These are phyloP conservation scores for Sylvicapra grimmia DNA, from an alignment of 2,113 vertebrate species.

Conservation along the genomic window DNA sequence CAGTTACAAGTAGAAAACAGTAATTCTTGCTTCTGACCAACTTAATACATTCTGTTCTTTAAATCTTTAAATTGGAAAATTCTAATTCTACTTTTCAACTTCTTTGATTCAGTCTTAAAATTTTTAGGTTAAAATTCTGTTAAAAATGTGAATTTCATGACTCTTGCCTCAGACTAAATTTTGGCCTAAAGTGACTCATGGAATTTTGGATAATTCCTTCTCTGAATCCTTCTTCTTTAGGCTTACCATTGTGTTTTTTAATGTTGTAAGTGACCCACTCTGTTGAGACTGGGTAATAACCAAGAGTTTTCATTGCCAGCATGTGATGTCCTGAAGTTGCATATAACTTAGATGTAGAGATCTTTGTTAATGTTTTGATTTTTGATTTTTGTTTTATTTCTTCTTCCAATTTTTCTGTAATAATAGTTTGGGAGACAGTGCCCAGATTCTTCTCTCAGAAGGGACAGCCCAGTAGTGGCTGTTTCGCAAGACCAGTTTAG, in stretches of 20 bases:
- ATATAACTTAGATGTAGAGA: background rate
- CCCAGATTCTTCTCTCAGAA: background rate
- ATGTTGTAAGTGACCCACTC: background rate
- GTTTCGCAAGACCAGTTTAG: background rate
- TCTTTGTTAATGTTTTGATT: background rate
- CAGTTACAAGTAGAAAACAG: background rate
- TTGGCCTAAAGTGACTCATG: background rate
- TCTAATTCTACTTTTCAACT: background rate
- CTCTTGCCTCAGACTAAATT: background rate
- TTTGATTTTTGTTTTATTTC: background rate
- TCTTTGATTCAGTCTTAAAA: background rate
- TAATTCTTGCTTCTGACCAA: background rate
- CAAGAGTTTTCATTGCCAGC: background rate
- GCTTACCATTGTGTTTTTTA: background rate
- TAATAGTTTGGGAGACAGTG: background rate
- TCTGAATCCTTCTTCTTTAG: background rate
- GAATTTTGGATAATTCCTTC: background rate
- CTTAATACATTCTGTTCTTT: background rate
- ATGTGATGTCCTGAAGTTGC: background rate
- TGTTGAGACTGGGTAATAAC: background rate
- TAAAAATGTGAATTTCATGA: conserved; percentile 7
- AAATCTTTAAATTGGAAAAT: background rate
- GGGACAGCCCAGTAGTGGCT: background rate
- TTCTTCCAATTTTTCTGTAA: background rate
- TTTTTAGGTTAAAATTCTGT: background rate